Percentiles rank a stretch among this genome's conserved stretches.
phyloP scores from a whole-genome alignment of 64 coral and sea anemone species.

The Acropora tenuis region DNA sequence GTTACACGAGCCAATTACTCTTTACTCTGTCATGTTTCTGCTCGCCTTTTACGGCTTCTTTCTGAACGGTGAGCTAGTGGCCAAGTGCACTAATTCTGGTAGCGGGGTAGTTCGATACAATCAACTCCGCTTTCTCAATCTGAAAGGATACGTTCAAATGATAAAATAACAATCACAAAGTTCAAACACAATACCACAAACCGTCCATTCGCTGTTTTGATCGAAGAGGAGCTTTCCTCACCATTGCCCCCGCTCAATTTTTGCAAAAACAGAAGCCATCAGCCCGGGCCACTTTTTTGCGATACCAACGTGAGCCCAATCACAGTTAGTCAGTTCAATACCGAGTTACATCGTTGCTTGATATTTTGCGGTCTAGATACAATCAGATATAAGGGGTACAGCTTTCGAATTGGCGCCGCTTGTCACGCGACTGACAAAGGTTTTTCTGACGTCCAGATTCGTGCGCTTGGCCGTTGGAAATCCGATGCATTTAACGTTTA shows the following conservation, averaged over 20 bases:
- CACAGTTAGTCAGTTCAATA: conserved; percentile 15
- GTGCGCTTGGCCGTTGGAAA: background rate
- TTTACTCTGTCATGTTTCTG: conserved; percentile 10
- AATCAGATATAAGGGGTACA: background rate
- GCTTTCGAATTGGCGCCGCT: background rate
- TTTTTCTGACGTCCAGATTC: background rate
- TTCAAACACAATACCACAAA: conserved; percentile 32
- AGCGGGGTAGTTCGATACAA: background rate
- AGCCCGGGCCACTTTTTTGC: background rate
- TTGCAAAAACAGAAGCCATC: background rate
- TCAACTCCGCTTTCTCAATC: background rate
- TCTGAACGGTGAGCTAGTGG: background rate
- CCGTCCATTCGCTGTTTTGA: conserved; percentile 25
- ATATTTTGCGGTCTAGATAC: conserved; percentile 6
- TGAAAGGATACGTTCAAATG: background rate
- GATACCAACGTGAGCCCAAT: background rate
- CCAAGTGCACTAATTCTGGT: background rate
- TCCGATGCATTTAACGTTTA: conserved; percentile 10
- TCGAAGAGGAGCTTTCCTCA: background rate
- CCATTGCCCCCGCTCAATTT: background rate
- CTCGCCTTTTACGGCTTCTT: background rate
- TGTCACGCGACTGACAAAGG: conserved; percentile 1
- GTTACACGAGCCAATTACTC: background rate
- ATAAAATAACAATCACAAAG: conserved; percentile 31
- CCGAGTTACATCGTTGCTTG: background rate